Base-by-base conservation (phyloP, 2,888 invertebrate species). In the Tineola bisselliella region DNA sequence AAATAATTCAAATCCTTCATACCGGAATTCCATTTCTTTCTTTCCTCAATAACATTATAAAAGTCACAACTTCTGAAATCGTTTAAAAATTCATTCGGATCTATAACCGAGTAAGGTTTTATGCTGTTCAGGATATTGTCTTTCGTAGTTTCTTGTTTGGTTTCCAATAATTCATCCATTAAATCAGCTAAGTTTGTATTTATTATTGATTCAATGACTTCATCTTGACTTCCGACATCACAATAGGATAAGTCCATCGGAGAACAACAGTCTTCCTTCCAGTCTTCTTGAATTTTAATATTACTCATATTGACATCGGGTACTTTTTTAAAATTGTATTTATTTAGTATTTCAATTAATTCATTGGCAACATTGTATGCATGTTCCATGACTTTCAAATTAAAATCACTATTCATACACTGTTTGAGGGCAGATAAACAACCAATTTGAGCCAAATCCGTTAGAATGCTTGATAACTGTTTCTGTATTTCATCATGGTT, bases 381-480 rank as follows among this genome's bases (percentile, higher is more conserved):
- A 17, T 77, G 75, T 68, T 89, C 89, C n/a, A 90, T 84, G 0
- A 93, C 92, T 70, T 90, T 89, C 18, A 91, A 75, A 67, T 92
- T 90, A 65, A 89, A 89, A 60, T 89, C 89, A 63, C 91, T 91
- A 59, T 88, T 80, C 44, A 93, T 72, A n/a, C 91, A 89, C 33
- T 84, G 77, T 8, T 91, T 70, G 12, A 93, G 76, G 8, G 91
- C 90, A n/a, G 90, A 90, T 33, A 93, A 81, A 68, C 92, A 92
- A 0, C 91, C 91, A 61, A 88, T 88, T n/a, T 82, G 77, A 4
- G 91, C 89, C 43, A 93, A 70, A 64, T 90, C 88, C 1, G 88
- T 81, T 59, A 93, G 74, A 1, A 91, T 89, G 69, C 89, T 90
- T 17, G 86, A 81, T 4, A 93, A 77, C 57, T 92, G 82, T 60